Percentiles rank a stretch among this genome's conserved stretches.
These are phyloP conservation scores for Acholoe squamosa DNA, from an alignment of 2,888 invertebrate species.

Conservation along the genomic window DNA sequence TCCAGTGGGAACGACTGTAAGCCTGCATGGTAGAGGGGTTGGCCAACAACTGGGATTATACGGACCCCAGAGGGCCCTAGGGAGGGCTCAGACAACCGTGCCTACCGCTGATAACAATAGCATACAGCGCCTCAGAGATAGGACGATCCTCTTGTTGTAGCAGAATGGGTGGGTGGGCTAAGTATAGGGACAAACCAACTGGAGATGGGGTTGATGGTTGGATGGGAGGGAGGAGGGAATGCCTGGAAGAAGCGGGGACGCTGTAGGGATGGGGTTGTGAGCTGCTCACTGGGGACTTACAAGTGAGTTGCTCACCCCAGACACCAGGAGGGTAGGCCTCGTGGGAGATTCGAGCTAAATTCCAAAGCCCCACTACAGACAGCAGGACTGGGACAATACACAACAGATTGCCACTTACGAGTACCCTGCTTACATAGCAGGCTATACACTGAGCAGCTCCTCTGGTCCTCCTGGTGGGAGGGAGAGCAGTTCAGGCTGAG, in stretches of 20 bases:
- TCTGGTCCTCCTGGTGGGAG: neutral
- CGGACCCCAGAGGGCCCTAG: neutral
- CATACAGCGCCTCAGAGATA: constrained; percentile 39
- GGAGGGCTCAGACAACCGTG: constrained; percentile 18
- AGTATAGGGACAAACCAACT: neutral
- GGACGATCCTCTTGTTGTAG: constrained; percentile 8
- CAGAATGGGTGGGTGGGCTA: neutral
- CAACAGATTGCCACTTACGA: neutral
- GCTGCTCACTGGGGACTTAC: too few species aligned
- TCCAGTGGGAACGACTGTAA: neutral
- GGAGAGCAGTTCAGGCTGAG: neutral
- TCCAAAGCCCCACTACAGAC: neutral
- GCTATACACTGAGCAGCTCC: neutral
- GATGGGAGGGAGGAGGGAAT: neutral
- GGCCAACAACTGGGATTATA: constrained; percentile 17
- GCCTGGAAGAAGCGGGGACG: neutral
- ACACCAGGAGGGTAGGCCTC: too few species aligned
- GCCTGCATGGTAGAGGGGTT: neutral
- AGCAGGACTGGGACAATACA: neutral
- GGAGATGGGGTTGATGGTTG: neutral
- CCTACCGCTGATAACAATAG: constrained; percentile 46
- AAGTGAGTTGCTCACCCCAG: too few species aligned
- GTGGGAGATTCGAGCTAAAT: neutral
- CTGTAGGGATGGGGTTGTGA: neutral
- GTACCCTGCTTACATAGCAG: neutral